Percentiles rank a stretch among this genome's conserved stretches.
These are phyloP conservation scores for Heptranchias perlo DNA, from an alignment of 2,113 vertebrate genomes.

Conservation along the genomic window DNA sequence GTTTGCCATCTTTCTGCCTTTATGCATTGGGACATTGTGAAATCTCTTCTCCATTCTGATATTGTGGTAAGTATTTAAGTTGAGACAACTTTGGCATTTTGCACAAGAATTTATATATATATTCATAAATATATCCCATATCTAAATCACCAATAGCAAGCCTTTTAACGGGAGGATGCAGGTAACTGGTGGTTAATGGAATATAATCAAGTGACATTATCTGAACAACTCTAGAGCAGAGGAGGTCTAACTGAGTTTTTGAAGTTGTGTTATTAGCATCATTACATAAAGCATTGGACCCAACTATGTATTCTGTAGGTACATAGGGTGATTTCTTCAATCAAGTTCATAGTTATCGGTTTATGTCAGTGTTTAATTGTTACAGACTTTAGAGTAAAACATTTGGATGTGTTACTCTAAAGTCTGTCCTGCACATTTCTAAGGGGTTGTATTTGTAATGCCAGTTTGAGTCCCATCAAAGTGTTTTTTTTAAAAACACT, in stretches of 20 bases:
- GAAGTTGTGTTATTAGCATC: neutral
- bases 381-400: neutral
- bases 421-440: neutral
- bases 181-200: neutral
- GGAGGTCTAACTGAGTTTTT: neutral
- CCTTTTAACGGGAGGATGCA: neutral
- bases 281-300: neutral
- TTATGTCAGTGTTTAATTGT: neutral
- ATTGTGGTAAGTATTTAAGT: neutral
- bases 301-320: neutral
- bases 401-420: neutral
- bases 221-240: neutral
- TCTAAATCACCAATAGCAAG: neutral
- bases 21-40: neutral
- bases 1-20: neutral
- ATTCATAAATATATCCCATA: neutral
- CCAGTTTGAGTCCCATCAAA: neutral
- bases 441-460: neutral
- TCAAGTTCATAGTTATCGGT: neutral
- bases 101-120: neutral
- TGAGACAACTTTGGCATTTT: neutral
- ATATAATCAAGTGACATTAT: neutral
- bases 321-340: neutral
- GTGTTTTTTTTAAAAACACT: neutral
- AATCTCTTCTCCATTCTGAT: neutral